A percentile compares a stretch with the other conserved stretches of the same genome.
phyloP scores from a whole-genome alignment of 1,140 invertebrate species.

The Rhopalosiphum padi region DNA sequence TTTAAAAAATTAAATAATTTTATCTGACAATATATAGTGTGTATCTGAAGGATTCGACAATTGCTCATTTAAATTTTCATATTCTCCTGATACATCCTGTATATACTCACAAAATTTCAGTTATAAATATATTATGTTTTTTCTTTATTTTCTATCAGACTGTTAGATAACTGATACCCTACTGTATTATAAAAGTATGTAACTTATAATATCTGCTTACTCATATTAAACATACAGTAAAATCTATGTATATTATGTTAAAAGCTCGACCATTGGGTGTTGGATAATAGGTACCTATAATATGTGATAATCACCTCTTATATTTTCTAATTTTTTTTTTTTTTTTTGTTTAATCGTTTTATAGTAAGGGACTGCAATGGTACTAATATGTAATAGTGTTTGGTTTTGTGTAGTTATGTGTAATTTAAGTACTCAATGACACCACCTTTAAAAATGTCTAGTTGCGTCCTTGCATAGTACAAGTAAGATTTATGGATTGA shows the following conservation, averaged over 20 bases:
- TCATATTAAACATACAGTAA: background rate
- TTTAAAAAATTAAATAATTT: background rate
- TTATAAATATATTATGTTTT: background rate
- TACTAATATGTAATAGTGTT: background rate
- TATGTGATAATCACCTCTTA: background rate
- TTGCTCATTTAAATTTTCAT: background rate
- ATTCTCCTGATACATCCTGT: background rate
- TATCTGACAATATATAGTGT: background rate
- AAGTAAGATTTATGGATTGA: background rate
- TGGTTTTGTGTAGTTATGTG: background rate
- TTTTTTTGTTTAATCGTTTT: background rate
- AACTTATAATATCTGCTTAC: background rate
- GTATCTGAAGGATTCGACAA: background rate
- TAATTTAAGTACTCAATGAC: background rate
- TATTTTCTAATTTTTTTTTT: background rate
- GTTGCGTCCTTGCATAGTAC: background rate
- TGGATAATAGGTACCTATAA: background rate
- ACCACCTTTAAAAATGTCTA: background rate
- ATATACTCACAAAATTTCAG: background rate
- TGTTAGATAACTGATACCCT: background rate
- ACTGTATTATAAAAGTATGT: background rate
- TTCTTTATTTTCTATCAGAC: background rate
- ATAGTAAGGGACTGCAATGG: background rate
- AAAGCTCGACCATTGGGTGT: background rate
- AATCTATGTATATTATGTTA: background rate